Percentiles rank a stretch among this genome's conserved stretches.
phyloP scores from a whole-genome alignment of 2,888 invertebrate genomes.

The Sminthurides aquaticus region DNA sequence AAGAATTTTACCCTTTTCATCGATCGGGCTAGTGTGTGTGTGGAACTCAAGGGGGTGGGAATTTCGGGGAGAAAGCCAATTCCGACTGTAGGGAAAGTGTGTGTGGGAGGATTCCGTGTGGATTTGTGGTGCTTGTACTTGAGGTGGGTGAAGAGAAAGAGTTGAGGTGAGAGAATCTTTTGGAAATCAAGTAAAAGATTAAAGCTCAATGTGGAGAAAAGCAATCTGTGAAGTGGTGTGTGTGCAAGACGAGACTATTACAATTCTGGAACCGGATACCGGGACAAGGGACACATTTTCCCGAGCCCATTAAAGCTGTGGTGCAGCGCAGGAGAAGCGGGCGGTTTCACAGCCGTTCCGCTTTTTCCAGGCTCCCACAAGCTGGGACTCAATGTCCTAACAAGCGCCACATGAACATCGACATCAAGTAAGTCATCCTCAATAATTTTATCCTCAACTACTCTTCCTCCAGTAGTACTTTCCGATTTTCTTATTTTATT shows the following conservation, averaged over 20 bases:
- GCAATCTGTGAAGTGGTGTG: background rate
- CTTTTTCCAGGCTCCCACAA: slow-evolving; percentile 44
- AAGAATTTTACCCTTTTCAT: too few species aligned
- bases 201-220: background rate
- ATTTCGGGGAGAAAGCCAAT: too few species aligned
- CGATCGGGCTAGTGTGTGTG: too few species aligned
- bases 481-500: too few species aligned
- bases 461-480: slow-evolving; percentile 4
- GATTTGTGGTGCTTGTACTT: too few species aligned
- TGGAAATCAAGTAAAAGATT: too few species aligned
- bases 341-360: slow-evolving; percentile 43
- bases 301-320: slow-evolving; percentile 42
- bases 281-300: slow-evolving; percentile 17
- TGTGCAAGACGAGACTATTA: background rate
- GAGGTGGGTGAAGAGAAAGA: too few species aligned
- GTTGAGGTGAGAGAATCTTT: too few species aligned
- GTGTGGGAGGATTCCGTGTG: too few species aligned
- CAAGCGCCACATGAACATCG: slow-evolving; percentile 44
- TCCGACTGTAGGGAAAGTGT: too few species aligned
- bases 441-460: slow-evolving; percentile 5
- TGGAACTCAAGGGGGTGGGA: too few species aligned
- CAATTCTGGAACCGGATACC: slow-evolving; percentile 7
- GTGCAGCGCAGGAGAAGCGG: slow-evolving; percentile 43
- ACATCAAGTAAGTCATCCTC: slow-evolving; percentile 41
- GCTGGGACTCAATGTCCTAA: slow-evolving; percentile 44